Evolutionary conservation across 2,888 invertebrate species (phyloP), one percentile per base, ranked within the genome.

Genomic region (Pimpla rufipes): DNA sequence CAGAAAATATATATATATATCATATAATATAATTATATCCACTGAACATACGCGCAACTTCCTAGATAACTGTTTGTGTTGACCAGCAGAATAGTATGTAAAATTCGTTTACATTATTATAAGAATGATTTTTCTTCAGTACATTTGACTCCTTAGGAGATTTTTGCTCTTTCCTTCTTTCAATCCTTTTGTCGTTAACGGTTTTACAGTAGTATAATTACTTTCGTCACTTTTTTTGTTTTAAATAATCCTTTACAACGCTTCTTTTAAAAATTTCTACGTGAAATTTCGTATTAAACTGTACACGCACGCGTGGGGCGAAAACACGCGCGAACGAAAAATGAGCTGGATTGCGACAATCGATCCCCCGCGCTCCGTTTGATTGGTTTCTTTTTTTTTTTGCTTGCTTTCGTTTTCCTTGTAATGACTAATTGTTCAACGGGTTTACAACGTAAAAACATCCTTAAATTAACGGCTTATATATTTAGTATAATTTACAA

Each of bases 101-200:
- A 52, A 52, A 70, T 70, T 55, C 70, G 52, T 55, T n/a, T 40
- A 70, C 37, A 18, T 52, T 68, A 68, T 70, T 70, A 55, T 55
- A 55, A 70, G 52, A 70, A 70, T 70, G 70, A 55, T 70, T 52
- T 70, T 55, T 55, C 21, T 42, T 52, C 37, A 70, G 64, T 79
- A 83, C 70, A 45, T 80, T 77, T 47, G 64, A 76, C 47, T 62
- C 23, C 74, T 67, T 29, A 10, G 45, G 42, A 81, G 64, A 67
- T 59, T 66, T 79, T 59, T 29, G 13, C 2, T 42, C 13, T 42
- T 42, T 7, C 7, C 42, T 42, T 42, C 13, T 7, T 42, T 13
- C 7, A 2, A 11, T 2, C 7, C 42, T 42, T 42, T 42, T 59
- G 7, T 70, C 47, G 50, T 40, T 78, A 78, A 71, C 71, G 35